Percentiles rank a stretch among this genome's conserved stretches.
Evolutionary conservation across 1,140 invertebrate species (phyloP).

Genomic region (Penaeus indicus): DNA sequence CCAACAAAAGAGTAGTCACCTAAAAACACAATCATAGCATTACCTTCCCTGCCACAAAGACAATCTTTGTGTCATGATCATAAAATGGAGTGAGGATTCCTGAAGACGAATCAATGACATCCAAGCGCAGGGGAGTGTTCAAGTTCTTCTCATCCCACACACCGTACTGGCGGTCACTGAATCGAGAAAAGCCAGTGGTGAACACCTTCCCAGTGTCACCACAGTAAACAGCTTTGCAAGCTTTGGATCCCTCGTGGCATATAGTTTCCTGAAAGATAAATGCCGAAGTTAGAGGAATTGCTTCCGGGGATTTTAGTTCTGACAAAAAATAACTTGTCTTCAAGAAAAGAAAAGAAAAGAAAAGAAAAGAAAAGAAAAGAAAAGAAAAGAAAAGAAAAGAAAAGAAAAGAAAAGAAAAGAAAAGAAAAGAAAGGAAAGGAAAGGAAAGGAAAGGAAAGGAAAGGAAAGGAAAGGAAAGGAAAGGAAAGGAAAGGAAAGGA

Average conservation of each 20-base stretch:
- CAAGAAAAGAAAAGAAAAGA: too few species aligned
- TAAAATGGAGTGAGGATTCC: conserved; percentile 94
- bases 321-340: too few species aligned
- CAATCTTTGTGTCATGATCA: conserved; percentile 91
- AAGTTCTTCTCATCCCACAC: conserved; percentile 90
- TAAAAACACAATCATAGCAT: conserved; percentile 49
- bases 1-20: too few species aligned
- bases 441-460: too few species aligned
- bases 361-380: too few species aligned
- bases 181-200: conserved; percentile 91
- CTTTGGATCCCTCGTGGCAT: conserved; percentile 89
- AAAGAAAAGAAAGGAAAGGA: too few species aligned
- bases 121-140: conserved; percentile 80
- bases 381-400: too few species aligned
- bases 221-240: conserved; percentile 90
- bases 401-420: too few species aligned
- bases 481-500: too few species aligned
- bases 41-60: conserved; percentile 86
- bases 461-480: too few species aligned
- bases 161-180: conserved; percentile 89
- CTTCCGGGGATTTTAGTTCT: too few species aligned
- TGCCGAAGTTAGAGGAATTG: too few species aligned
- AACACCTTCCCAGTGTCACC: conserved; percentile 82
- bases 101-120: conserved; percentile 91
- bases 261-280: conserved; percentile 78